Percentiles rank a stretch among this genome's conserved stretches.
Evolutionary conservation across 2,113 vertebrate species (phyloP).

Genomic region (Misgurnus anguillicaudatus): DNA sequence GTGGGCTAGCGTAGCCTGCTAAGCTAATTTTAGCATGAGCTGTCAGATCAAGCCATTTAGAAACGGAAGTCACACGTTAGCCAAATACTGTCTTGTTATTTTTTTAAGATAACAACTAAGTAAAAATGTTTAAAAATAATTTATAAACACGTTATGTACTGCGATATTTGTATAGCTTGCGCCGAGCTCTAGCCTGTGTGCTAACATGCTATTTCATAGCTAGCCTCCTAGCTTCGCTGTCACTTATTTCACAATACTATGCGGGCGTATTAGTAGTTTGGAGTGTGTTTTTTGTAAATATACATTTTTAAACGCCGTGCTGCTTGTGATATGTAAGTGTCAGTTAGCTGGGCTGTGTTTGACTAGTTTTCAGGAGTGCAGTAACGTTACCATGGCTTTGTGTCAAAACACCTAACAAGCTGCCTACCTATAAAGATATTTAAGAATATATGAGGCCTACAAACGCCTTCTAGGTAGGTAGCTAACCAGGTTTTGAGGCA

Average conservation of each 20-base stretch:
- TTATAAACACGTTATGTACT: no score
- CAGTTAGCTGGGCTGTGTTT: not conserved
- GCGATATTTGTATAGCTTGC: not conserved
- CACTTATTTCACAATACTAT: not conserved
- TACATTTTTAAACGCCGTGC: not conserved
- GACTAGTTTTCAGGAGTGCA: not conserved
- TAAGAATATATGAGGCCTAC: not conserved
- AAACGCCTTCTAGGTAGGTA: not conserved
- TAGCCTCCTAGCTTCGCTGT: not conserved
- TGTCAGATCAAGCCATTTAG: constrained; percentile 16
- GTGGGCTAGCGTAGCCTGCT: constrained; percentile 14
- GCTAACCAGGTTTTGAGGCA: not conserved
- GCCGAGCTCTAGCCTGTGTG: not conserved
- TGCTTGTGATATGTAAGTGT: not conserved
- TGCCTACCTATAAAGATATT: not conserved
- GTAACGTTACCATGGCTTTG: not conserved
- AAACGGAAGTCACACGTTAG: not conserved
- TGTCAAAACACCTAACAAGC: not conserved
- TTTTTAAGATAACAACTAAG: not conserved
- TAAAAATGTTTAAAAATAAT: not conserved
- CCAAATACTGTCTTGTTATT: not conserved
- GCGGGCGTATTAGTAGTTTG: not conserved
- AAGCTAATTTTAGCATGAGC: constrained; percentile 41
- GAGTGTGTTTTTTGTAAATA: not conserved
- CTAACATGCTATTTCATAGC: not conserved